Conservation (phyloP, 2,797 vertebrate genomes). For the Cossypha niveicapilla region DNA sequence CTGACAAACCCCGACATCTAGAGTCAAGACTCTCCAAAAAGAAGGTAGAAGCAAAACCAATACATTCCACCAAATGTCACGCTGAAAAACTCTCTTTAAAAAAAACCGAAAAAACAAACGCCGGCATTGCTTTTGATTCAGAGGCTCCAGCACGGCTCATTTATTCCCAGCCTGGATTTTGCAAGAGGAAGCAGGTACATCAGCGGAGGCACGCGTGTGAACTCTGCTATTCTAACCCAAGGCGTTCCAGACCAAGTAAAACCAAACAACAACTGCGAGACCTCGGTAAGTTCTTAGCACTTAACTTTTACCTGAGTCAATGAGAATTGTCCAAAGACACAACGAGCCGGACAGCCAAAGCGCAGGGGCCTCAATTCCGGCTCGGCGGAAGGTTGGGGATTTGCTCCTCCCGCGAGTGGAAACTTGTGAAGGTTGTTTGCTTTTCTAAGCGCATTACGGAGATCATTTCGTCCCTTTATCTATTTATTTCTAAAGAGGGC, state of each 20-base stretch:
- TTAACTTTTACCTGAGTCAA: background rate
- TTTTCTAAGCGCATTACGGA: background rate
- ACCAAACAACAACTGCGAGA: background rate
- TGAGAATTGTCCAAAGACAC: background rate
- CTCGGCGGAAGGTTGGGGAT: background rate
- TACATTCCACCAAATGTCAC: background rate
- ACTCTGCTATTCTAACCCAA: background rate
- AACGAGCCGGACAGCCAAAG: background rate
- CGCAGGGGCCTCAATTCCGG: background rate
- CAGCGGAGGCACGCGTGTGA: accelerated
- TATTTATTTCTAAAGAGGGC: background rate
- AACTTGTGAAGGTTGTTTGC: background rate
- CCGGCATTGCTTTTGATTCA: background rate
- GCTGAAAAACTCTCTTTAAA: accelerated
- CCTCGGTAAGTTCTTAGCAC: accelerated
- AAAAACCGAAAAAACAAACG: background rate
- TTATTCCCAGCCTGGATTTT: background rate
- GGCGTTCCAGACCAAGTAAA: background rate
- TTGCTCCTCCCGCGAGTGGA: background rate
- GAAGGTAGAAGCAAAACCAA: background rate
- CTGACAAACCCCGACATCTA: background rate
- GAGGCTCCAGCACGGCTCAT: background rate
- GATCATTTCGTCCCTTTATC: background rate
- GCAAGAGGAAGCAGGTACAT: background rate
- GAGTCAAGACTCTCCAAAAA: background rate